Evolutionary conservation across 2,888 invertebrate species (phyloP).

Genomic region (Drosophila stalkeri): DNA sequence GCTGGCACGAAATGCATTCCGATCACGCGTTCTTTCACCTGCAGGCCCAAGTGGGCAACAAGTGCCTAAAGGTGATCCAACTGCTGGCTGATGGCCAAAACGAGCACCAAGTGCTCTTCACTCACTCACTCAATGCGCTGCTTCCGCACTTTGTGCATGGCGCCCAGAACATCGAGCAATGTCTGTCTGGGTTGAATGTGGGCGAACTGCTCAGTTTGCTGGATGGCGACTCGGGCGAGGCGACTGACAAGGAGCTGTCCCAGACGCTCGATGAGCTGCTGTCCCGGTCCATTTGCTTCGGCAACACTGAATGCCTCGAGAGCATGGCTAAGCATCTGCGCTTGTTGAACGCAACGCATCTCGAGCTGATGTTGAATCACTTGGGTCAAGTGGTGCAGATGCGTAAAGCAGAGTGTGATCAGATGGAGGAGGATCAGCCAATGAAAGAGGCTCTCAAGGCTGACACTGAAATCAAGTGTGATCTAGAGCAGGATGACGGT

Average conservation of each 20-base stretch:
- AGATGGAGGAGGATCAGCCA: neutral
- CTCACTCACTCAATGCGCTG: slow-evolving; percentile 38
- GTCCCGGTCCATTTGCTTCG: slow-evolving; percentile 45
- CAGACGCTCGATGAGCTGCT: slow-evolving; percentile 37
- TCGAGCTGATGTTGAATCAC: slow-evolving; percentile 31
- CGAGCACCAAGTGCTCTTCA: neutral
- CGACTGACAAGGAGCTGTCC: neutral
- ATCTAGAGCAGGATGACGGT: neutral
- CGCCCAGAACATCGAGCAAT: slow-evolving; percentile 38
- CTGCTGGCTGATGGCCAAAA: neutral
- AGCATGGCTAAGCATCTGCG: slow-evolving; percentile 33
- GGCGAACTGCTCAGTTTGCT: slow-evolving; percentile 54
- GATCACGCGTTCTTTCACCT: slow-evolving; percentile 33
- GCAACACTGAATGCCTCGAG: slow-evolving; percentile 62
- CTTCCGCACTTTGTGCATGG: slow-evolving; percentile 34
- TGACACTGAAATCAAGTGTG: too few species aligned
- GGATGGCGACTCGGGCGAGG: slow-evolving; percentile 39
- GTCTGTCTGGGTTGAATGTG: slow-evolving; percentile 28
- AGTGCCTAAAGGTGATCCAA: slow-evolving; percentile 16
- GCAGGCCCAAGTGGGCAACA: slow-evolving; percentile 44
- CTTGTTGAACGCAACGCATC: slow-evolving; percentile 27
- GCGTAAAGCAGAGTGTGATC: neutral
- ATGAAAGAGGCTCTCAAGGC: too few species aligned
- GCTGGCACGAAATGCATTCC: slow-evolving; percentile 59
- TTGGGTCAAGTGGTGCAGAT: slow-evolving; percentile 19